Base-by-base conservation (phyloP, 2,797 vertebrate genomes). In the Peromyscus melanophrys region DNA sequence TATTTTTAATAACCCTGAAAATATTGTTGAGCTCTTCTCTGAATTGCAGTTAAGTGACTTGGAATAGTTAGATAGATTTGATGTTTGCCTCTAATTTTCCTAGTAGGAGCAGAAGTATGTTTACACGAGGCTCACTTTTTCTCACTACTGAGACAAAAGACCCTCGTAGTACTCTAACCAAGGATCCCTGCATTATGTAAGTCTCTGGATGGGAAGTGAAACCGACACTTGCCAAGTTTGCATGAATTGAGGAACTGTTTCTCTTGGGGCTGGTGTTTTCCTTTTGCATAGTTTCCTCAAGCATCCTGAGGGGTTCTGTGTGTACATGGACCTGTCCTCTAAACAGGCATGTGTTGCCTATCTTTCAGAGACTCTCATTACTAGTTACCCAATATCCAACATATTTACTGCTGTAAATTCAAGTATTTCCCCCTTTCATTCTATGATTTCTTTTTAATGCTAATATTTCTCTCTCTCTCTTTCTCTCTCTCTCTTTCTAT, bases 1-100 rank as follows among this genome's bases (percentile, higher is more conserved):
- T 80, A 78, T 16, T 93, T 80, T 73, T 93, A 63, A 73, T 89
- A 73, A 52, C 19, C 11, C 40, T 89, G 65, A 78, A 75, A n/a
- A 37, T 82, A 73, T 82, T 94, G 40, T 88, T 63, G 76, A 59
- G 40, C 21, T 63, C 13, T 10, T 34, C 10, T 63, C 31, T 85
- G 57, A 73, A 65, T 63, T 89, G 31, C 40, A 65, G 88, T 63
- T 89, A 89, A 78, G 61, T 65, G 57, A 63, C 57, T 77, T 55
- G 13, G 12, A 82, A 49, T 52, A 76, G 21, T 55, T 34, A 17
- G 34, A 65, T 27, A n/a, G 27, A 29, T 55, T 63, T 65, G 65
- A 82, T 82, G 19, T 52, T 65, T 89, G 57, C 16, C 40, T 77
- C 25, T 83, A 17, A 43, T 63, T 89, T 52, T 83, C 29, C 34